Conservation (phyloP, 2,888 invertebrate species). For the Yponomeuta cagnagella region DNA sequence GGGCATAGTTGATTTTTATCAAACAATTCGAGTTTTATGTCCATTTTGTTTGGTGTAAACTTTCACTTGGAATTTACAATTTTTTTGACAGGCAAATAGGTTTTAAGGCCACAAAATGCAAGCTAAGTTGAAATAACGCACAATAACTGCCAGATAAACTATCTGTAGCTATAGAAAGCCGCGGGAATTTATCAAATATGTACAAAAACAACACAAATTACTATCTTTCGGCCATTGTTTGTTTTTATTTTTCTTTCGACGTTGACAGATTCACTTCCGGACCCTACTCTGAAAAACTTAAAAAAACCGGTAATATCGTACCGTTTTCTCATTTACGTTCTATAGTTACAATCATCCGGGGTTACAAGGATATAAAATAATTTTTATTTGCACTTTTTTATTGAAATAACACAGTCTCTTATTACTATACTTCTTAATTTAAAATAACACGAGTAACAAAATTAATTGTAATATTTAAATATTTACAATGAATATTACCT, state of each 20-base stretch:
- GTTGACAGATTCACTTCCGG: too few species aligned
- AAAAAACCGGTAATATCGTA: too few species aligned
- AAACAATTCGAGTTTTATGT: conserved; percentile 31
- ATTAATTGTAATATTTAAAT: too few species aligned
- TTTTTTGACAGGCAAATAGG: not conserved
- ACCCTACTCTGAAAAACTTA: too few species aligned
- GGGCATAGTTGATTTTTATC: conserved; percentile 41
- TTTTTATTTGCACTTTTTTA: too few species aligned
- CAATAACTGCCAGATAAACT: not conserved
- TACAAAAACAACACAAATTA: not conserved
- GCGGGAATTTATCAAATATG: not conserved
- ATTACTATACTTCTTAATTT: too few species aligned
- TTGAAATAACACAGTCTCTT: too few species aligned
- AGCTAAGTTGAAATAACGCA: not conserved
- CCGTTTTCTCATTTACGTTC: too few species aligned
- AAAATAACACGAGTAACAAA: too few species aligned
- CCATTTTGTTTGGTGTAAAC: conserved; percentile 27
- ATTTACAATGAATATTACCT: too few species aligned
- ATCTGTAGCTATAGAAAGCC: not conserved
- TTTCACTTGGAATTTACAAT: not conserved
- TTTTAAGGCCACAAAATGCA: not conserved
- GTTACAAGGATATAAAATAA: too few species aligned
- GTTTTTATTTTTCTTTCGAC: not conserved
- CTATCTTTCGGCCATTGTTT: not conserved
- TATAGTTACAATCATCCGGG: too few species aligned